Evolutionary conservation across 2,888 invertebrate genomes (phyloP).

Genomic region (Campopleginae sp.): DNA sequence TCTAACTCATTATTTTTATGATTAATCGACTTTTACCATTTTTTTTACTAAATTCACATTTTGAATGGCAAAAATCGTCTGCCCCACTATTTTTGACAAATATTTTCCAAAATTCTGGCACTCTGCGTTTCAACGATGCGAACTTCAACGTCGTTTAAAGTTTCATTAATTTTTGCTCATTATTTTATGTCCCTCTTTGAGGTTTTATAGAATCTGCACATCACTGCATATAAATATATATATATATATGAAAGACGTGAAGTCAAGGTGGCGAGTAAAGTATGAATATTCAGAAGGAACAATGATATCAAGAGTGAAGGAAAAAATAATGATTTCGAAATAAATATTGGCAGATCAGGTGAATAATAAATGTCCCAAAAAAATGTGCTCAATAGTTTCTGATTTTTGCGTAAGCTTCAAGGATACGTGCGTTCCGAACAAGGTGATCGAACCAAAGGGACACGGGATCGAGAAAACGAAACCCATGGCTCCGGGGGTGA

Average conservation of each 20-base stretch:
- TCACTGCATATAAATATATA: background rate
- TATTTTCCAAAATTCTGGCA: too few species aligned
- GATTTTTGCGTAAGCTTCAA: background rate
- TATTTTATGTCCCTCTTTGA: conserved; percentile 35
- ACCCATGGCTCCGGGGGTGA: conserved; percentile 24
- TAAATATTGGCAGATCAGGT: background rate
- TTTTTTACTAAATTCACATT: too few species aligned
- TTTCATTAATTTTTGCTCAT: conserved; percentile 47
- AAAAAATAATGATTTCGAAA: background rate
- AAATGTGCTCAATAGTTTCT: conserved; percentile 22
- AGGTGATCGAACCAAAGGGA: background rate
- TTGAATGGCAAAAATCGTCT: too few species aligned
- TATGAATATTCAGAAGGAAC: background rate
- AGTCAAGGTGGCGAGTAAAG: background rate
- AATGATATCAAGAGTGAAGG: background rate
- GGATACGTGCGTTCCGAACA: background rate
- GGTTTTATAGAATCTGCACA: conserved; percentile 15
- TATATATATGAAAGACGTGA: conserved; percentile 13
- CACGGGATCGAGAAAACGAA: background rate
- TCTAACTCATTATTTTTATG: too few species aligned
- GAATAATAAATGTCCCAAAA: background rate
- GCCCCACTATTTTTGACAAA: too few species aligned
- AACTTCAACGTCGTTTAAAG: too few species aligned
- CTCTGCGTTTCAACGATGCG: too few species aligned
- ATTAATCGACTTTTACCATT: too few species aligned